Percentiles rank a stretch among this genome's conserved stretches.
Conservation (phyloP, 92 coral and sea anemone genomes). For the Montipora capitata region DNA sequence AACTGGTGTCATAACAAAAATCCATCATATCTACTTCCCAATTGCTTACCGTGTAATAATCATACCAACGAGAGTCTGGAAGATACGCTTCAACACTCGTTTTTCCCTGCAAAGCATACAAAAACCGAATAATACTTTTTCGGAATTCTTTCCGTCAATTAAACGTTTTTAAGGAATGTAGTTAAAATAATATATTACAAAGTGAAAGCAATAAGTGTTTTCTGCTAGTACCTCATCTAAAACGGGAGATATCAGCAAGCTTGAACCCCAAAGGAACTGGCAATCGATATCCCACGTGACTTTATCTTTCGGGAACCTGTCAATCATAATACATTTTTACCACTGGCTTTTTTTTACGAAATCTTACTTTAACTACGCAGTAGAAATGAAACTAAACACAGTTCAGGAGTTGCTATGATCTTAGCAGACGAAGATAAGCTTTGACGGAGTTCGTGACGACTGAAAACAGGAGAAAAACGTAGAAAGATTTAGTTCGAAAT, state of each 20-base stretch:
- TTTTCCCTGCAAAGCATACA: conserved; percentile 52
- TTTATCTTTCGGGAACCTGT: conserved; percentile 85
- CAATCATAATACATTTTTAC: background rate
- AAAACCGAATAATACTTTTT: background rate
- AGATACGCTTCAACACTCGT: conserved; percentile 81
- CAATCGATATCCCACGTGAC: conserved; percentile 90
- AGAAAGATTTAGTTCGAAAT: no score
- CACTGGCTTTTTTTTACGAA: background rate
- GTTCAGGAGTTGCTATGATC: no score
- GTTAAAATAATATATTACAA: background rate
- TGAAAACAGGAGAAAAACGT: no score
- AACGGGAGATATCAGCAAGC: conserved; percentile 90
- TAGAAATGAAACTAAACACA: no score
- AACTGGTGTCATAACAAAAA: no score
- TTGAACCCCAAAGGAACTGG: conserved; percentile 96
- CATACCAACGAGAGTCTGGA: conserved; percentile 96
- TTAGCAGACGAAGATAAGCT: no score
- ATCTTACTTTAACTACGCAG: background rate
- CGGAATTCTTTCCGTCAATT: background rate
- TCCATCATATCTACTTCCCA: no score
- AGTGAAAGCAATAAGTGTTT: background rate
- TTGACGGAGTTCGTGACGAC: no score
- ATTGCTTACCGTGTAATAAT: conserved; percentile 83
- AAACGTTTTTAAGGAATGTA: no score
- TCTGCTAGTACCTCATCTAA: conserved; percentile 78